Conservation (phyloP, 2,113 vertebrate genomes). For the Bufo bufo region DNA sequence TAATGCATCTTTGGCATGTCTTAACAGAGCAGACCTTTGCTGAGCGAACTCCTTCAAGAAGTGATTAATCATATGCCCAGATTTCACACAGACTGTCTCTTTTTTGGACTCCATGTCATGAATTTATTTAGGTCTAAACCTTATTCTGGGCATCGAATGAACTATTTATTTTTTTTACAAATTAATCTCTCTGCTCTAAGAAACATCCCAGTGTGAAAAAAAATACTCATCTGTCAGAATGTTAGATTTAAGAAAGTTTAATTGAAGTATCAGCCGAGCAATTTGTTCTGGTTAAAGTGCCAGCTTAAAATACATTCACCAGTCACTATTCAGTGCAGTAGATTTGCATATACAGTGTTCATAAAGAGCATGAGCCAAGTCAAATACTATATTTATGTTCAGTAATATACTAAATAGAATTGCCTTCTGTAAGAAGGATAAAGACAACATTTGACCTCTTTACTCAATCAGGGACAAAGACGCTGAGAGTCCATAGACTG, state of each 20-base stretch:
- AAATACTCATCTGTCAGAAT: neutral
- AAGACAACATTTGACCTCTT: neutral
- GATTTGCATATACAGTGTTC: conserved; percentile 44
- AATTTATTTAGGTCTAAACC: neutral
- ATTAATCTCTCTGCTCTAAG: neutral
- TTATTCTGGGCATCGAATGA: neutral
- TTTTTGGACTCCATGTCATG: neutral
- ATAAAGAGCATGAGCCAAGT: conserved; percentile 33
- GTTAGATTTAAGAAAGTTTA: conserved; percentile 36
- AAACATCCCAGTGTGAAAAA: neutral
- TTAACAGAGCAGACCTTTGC: conserved; percentile 46
- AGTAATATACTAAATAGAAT: conserved; percentile 51
- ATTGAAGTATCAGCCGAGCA: conserved; percentile 26
- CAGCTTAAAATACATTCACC: conserved; percentile 39
- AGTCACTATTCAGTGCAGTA: conserved; percentile 27
- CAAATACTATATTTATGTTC: conserved; percentile 23
- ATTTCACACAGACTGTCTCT: conserved; percentile 10
- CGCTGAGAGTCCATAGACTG: neutral
- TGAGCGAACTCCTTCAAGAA: conserved; percentile 35
- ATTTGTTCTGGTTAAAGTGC: conserved; percentile 37
- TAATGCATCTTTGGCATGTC: conserved; percentile 53
- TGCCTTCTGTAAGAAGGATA: conserved; percentile 55
- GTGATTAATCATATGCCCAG: conserved; percentile 16
- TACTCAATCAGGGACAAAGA: neutral
- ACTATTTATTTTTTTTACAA: neutral